phyloP scores from a whole-genome alignment of 2,113 vertebrate genomes.

The Xyrauchen texanus region DNA sequence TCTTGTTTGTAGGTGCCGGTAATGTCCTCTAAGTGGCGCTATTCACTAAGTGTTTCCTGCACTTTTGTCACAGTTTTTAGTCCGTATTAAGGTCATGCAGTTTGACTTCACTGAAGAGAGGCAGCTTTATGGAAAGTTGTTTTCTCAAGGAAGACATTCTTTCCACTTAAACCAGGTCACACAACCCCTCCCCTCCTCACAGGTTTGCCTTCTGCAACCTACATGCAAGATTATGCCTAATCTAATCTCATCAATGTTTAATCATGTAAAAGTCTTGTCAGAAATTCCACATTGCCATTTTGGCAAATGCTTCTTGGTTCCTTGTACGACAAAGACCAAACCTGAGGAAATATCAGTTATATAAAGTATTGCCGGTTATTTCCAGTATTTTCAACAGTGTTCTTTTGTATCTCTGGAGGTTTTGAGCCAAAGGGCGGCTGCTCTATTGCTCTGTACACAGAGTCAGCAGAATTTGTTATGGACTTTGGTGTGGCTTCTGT shows the following conservation, averaged over 20 bases:
- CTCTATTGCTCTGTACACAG: background rate
- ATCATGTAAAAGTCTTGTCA: too few species aligned
- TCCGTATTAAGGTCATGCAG: conserved; percentile 48
- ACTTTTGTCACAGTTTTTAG: conserved; percentile 7
- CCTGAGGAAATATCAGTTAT: conserved; percentile 7
- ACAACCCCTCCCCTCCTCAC: conserved; percentile 22
- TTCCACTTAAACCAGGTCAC: conserved; percentile 56
- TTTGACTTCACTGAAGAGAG: conserved; percentile 33
- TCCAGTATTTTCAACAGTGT: conserved; percentile 4
- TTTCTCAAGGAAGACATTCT: conserved; percentile 57
- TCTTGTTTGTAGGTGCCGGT: background rate
- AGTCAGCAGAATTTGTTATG: background rate
- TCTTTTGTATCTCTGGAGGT: conserved; percentile 11
- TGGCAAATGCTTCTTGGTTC: background rate
- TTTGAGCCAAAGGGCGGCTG: background rate
- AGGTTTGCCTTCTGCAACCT: background rate
- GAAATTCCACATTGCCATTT: background rate
- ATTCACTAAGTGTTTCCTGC: background rate
- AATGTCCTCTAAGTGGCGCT: conserved; percentile 39
- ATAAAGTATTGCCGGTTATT: background rate
- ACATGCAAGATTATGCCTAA: background rate
- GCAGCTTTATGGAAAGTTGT: conserved; percentile 50
- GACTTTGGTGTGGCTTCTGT: conserved; percentile 9
- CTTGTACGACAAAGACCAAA: background rate
- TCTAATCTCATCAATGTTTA: too few species aligned